Conservation (phyloP, 1,140 invertebrate species). For the Anadara kagoshimensis region DNA sequence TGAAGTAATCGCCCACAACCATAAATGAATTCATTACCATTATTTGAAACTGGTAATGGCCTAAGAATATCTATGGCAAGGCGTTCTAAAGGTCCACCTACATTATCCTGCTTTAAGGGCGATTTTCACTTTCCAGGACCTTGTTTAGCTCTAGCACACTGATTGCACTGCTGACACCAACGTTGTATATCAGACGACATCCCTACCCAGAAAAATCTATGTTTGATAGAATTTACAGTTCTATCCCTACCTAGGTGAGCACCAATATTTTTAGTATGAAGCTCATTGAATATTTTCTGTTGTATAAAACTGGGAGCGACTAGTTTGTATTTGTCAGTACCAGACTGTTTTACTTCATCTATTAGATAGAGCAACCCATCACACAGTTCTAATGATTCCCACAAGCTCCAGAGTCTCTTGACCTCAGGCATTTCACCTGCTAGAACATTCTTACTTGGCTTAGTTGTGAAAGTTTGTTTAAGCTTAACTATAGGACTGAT, state of each 20-base stretch:
- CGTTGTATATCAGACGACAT: conserved; percentile 19
- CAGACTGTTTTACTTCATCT: background rate
- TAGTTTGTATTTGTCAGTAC: conserved; percentile 3
- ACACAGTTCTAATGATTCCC: conserved; percentile 1
- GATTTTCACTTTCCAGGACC: conserved; percentile 23
- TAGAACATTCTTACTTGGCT: background rate
- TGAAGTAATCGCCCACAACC: conserved; percentile 56
- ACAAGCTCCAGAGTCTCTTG: conserved; percentile 18
- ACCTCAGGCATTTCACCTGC: background rate
- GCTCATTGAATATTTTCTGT: conserved; percentile 15
- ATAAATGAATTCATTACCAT: conserved; percentile 57
- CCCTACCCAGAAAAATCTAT: conserved; percentile 36
- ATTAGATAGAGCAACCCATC: conserved; percentile 9
- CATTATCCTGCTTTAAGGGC: conserved; percentile 19
- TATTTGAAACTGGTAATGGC: background rate
- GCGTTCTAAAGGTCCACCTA: conserved; percentile 5
- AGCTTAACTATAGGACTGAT: conserved; percentile 6
- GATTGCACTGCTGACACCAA: conserved; percentile 33
- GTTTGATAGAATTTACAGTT: conserved; percentile 20
- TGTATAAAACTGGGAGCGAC: conserved; percentile 17
- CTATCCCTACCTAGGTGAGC: conserved; percentile 38
- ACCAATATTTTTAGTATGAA: conserved; percentile 22
- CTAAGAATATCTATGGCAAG: conserved; percentile 40
- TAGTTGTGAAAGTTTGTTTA: background rate
- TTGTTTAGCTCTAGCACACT: conserved; percentile 35